Evolutionary conservation across 2,888 invertebrate species (phyloP).

Genomic region (Altica lythri): DNA sequence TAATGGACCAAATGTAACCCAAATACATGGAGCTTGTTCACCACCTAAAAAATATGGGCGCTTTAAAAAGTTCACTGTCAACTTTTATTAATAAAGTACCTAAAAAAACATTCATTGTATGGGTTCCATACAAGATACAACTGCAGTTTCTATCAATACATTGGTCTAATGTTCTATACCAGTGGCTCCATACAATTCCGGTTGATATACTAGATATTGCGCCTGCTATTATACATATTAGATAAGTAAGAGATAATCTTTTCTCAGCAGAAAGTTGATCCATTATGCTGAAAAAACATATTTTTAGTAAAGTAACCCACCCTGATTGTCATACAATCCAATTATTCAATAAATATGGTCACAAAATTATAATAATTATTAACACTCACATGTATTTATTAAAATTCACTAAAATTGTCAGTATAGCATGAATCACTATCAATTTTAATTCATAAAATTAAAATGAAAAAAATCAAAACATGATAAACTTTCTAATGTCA

Average conservation of each 20-base stretch:
- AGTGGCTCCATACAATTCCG: conserved; percentile 71
- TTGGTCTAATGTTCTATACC: conserved; percentile 69
- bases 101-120: conserved; percentile 65
- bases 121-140: conserved; percentile 69
- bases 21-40: conserved; percentile 67
- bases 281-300: no score
- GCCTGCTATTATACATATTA: conserved; percentile 47
- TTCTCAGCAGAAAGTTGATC: conserved; percentile 51
- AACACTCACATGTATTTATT: no score
- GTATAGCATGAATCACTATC: no score
- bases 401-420: no score
- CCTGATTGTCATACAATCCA: no score
- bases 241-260: conserved; percentile 48
- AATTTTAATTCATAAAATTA: no score
- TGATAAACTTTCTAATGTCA: no score
- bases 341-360: no score
- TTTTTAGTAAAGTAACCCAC: no score
- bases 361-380: no score
- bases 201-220: conserved; percentile 57
- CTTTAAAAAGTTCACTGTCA: conserved; percentile 2
- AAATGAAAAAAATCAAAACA: no score
- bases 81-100: conserved; percentile 47
- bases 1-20: conserved; percentile 70
- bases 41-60: conserved; percentile 63
- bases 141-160: conserved; percentile 72